These are phyloP conservation scores for Drosophila albomicans DNA, from an alignment of 1,140 invertebrate species.

Conservation along the genomic window DNA sequence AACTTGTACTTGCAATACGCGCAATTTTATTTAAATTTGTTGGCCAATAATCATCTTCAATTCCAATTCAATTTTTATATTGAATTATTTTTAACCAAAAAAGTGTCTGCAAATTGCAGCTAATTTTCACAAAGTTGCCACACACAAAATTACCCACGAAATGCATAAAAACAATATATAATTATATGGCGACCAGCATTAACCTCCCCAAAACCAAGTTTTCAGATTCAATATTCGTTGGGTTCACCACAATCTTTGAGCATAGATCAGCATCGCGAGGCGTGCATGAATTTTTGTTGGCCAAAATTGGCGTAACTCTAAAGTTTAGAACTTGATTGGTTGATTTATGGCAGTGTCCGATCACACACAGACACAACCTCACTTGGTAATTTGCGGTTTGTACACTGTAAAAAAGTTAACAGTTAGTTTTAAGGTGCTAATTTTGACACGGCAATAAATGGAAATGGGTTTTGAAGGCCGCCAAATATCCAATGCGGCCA, in stretches of 20 bases:
- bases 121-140: background rate
- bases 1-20: no score
- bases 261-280: constrained; percentile 44
- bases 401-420: constrained; percentile 48
- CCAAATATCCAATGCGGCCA: background rate
- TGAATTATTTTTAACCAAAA: no score
- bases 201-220: constrained; percentile 1
- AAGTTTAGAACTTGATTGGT: constrained; percentile 62
- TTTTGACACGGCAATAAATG: constrained; percentile 65
- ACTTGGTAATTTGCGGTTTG: background rate
- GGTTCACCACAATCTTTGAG: constrained; percentile 20
- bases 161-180: constrained; percentile 3
- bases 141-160: background rate
- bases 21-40: no score
- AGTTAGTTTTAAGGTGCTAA: constrained; percentile 48
- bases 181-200: constrained; percentile 16
- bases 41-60: no score
- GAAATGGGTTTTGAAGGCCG: constrained; percentile 63
- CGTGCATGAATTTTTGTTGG: constrained; percentile 48
- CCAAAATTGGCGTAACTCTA: constrained; percentile 38
- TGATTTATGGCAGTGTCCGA: constrained; percentile 43
- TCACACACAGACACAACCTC: background rate
- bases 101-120: background rate
- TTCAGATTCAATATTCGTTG: constrained; percentile 47
- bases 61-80: no score